phyloP scores from a whole-genome alignment of 2,888 invertebrate species.

The Onthophagus sagittarius region DNA sequence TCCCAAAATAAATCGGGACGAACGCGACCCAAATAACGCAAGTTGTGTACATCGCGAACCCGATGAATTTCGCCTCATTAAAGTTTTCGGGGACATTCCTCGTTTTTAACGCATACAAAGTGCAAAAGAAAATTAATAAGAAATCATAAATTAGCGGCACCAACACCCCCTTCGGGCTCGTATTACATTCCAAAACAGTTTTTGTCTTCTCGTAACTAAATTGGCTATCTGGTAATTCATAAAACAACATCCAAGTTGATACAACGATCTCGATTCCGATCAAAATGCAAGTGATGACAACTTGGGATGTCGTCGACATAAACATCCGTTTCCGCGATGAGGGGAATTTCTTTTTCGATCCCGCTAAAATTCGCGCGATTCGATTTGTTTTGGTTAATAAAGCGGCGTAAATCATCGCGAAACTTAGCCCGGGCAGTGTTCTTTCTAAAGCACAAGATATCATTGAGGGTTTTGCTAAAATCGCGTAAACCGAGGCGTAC shows the following conservation, averaged over 20 bases:
- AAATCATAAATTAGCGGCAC: slow-evolving; percentile 69
- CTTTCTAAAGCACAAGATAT: slow-evolving; percentile 58
- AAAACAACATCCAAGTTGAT: slow-evolving; percentile 56
- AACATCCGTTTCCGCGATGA: slow-evolving; percentile 61
- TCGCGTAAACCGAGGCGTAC: slow-evolving; percentile 60
- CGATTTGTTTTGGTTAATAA: slow-evolving; percentile 74
- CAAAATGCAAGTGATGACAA: slow-evolving; percentile 61
- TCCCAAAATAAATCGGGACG: slow-evolving; percentile 72
- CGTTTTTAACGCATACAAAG: slow-evolving; percentile 72
- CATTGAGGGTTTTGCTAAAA: slow-evolving; percentile 59
- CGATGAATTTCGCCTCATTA: slow-evolving; percentile 71
- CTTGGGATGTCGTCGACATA: slow-evolving; percentile 57
- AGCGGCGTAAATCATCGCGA: slow-evolving; percentile 71
- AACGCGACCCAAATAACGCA: slow-evolving; percentile 77
- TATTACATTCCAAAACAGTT: slow-evolving; percentile 62
- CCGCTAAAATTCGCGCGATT: slow-evolving; percentile 70
- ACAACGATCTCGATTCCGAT: slow-evolving; percentile 66
- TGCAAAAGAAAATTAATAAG: slow-evolving; percentile 67
- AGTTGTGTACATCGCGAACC: slow-evolving; percentile 78
- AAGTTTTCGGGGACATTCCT: slow-evolving; percentile 79
- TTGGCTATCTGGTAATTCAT: slow-evolving; percentile 58
- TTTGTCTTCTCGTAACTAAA: slow-evolving; percentile 53
- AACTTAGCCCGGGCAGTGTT: slow-evolving; percentile 54
- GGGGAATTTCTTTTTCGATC: slow-evolving; percentile 67
- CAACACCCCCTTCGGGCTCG: slow-evolving; percentile 56